Base-by-base conservation (phyloP, 1,140 invertebrate species). In the Drosophila tsacasi region DNA sequence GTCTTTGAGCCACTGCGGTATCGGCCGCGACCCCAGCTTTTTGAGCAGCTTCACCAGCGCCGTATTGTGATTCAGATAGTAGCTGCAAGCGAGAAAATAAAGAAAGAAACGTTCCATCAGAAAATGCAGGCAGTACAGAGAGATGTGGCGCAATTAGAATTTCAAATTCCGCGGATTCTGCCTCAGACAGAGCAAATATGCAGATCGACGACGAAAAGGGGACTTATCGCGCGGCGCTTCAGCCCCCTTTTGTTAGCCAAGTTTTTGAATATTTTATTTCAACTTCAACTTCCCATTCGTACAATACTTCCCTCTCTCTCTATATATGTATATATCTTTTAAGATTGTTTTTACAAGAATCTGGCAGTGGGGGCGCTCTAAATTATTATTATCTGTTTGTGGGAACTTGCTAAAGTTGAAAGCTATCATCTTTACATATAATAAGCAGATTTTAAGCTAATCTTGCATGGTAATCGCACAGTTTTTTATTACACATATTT, bases 1-100 rank as follows among this genome's bases (percentile, higher is more conserved):
- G 81, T 98, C 97, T 93, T 98, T 97, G 63, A 99, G 94, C 98
- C 98, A 99, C 87, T 97, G 96, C 13, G 98, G 98, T 75, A 98
- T 96, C 55, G 95, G 95, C 32, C 96, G 94, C 59, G 96, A 95
- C 64, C 97, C 96, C 67, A 98, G 94, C 79, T 97, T 95, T 87
- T 97, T 97, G 40, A 99, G 94, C 50, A 99, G 94, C 93, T 99
- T 99, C 39, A 98, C 97, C 77, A 99, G 93, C 27, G 97, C 98
- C 42, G 98, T 97, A 93, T 99, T 99, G 93, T 98, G 97, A 71
- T 96, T 96, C 83, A 97, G 94, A 93, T 99, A 99, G 94, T 98
- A 99, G 47, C 95, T 95, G 72, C 93, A 68, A 54, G 35, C 23
- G 40, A 8, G 58, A 40, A 21, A 27, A 50, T 12, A 27, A 27